These are phyloP conservation scores for Drepana falcataria DNA, from an alignment of 2,888 invertebrate species.

Conservation along the genomic window DNA sequence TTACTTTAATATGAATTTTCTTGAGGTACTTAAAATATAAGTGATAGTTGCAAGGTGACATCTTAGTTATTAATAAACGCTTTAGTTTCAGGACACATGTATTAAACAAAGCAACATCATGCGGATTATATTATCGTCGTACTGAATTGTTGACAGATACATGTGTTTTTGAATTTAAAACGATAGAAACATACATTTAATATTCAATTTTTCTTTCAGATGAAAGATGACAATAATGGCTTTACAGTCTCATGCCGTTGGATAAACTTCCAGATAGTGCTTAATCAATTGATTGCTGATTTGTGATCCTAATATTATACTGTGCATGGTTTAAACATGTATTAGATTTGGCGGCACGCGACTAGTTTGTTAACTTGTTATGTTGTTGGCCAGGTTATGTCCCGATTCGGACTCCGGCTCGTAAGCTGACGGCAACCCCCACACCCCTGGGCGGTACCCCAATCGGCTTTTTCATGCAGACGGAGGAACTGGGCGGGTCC, in stretches of 20 bases:
- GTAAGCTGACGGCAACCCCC: conserved; percentile 98
- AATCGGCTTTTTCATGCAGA: conserved; percentile 96
- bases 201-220: conserved; percentile 73
- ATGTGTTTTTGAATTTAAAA: conserved; percentile 53
- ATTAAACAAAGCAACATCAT: conserved; percentile 51
- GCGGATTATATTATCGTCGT: conserved; percentile 37
- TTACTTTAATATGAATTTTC: conserved; percentile 12
- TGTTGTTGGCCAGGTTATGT: conserved; percentile 85
- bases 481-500: conserved; percentile 90
- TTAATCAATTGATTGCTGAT: conserved; percentile 40
- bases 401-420: conserved; percentile 97
- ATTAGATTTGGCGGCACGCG: conserved; percentile 25
- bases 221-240: conserved; percentile 66
- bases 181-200: conserved; percentile 49
- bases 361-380: conserved; percentile 28
- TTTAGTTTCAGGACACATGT: conserved; percentile 76
- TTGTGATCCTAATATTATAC: conserved; percentile 10
- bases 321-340: conserved; percentile 24
- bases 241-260: conserved; percentile 65
- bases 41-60: conserved; percentile 34
- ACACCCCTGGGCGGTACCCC: conserved; percentile 97
- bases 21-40: conserved; percentile 13
- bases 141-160: conserved; percentile 38
- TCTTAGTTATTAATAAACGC: conserved; percentile 64
- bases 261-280: conserved; percentile 54